Percentiles rank a stretch among this genome's conserved stretches.
Conservation (phyloP, 2,888 invertebrate genomes). For the Phragmatobia fuliginosa region DNA sequence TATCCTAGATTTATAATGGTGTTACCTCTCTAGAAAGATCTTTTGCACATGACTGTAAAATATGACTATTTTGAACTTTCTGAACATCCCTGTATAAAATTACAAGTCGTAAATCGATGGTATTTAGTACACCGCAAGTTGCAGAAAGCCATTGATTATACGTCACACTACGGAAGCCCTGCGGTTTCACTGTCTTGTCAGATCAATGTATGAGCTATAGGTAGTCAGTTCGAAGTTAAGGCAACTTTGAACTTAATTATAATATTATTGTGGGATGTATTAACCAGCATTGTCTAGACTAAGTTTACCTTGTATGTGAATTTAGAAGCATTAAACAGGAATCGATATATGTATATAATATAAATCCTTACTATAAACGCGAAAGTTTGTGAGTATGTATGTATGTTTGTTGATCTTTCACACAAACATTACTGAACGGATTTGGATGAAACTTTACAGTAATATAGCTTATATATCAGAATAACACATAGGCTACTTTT, state of each 20-base stretch:
- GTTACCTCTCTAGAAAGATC: not conserved
- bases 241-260: not conserved
- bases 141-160: conserved; percentile 38
- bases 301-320: not conserved
- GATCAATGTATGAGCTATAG: not conserved
- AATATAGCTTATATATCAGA: no score
- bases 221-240: not conserved
- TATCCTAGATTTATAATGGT: not conserved
- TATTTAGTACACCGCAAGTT: conserved; percentile 15
- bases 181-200: not conserved
- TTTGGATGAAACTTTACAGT: no score
- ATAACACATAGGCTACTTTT: no score
- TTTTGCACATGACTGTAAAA: not conserved
- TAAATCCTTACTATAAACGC: no score
- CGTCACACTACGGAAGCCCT: conserved; percentile 37
- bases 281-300: not conserved
- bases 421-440: no score
- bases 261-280: not conserved
- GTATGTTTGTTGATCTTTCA: no score
- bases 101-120: not conserved
- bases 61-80: not conserved
- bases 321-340: not conserved
- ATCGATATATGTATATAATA: no score
- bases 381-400: no score
- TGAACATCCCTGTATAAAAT: not conserved